These are phyloP conservation scores for Myiozetetes cayanensis DNA, from an alignment of 2,113 vertebrate genomes.

Conservation along the genomic window DNA sequence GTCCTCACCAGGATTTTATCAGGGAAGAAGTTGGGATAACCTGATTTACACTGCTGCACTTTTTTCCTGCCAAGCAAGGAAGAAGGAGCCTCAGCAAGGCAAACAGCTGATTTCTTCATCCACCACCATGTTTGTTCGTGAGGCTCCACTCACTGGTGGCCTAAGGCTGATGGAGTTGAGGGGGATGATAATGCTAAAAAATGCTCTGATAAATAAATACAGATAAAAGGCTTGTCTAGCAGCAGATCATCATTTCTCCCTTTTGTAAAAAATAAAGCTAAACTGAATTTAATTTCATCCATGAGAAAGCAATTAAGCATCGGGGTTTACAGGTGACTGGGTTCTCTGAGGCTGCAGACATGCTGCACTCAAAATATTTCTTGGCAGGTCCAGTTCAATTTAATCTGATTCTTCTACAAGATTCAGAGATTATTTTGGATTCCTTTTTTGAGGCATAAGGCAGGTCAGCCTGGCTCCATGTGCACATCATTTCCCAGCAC, in stretches of 20 bases:
- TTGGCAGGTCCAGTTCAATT: neutral
- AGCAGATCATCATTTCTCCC: neutral
- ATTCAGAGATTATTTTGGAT: neutral
- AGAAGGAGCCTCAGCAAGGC: neutral
- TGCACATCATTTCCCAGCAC: neutral
- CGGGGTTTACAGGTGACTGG: neutral
- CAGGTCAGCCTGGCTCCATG: neutral
- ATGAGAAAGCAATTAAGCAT: neutral
- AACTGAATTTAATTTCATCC: neutral
- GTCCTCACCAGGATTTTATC: neutral
- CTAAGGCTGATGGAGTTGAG: neutral
- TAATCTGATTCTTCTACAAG: neutral
- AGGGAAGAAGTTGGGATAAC: neutral
- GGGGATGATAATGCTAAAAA: neutral
- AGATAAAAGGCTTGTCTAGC: neutral
- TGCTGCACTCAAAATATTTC: neutral
- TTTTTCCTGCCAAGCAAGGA: neutral
- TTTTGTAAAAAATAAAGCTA: neutral
- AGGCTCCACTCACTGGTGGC: neutral
- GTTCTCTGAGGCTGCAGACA: neutral
- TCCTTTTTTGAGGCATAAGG: neutral
- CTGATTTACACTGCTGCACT: neutral
- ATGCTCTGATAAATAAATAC: neutral
- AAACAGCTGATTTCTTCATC: neutral
- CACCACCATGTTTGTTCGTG: neutral